These are phyloP conservation scores for Rhodophaea formosa DNA, from an alignment of 2,888 invertebrate species.

Conservation along the genomic window DNA sequence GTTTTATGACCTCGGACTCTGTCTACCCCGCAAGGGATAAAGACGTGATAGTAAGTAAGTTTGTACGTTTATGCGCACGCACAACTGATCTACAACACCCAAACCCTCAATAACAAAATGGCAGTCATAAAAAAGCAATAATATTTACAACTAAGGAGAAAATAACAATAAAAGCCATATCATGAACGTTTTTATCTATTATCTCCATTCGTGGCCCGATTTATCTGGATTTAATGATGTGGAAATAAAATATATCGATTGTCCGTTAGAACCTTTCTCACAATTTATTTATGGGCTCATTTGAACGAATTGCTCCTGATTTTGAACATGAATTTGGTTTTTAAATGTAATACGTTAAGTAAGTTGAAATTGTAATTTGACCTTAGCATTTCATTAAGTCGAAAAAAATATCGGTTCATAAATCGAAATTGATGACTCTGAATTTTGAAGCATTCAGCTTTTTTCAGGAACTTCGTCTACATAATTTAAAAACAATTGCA, in stretches of 20 bases:
- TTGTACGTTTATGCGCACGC: neutral
- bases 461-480: too few species aligned
- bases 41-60: too few species aligned
- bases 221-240: slow-evolving; percentile 66
- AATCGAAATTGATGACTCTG: too few species aligned
- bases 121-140: slow-evolving; percentile 19
- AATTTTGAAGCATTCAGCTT: too few species aligned
- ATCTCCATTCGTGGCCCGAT: slow-evolving; percentile 51
- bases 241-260: slow-evolving; percentile 68
- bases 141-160: slow-evolving; percentile 21
- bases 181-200: slow-evolving; percentile 32
- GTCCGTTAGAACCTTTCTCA: slow-evolving; percentile 51
- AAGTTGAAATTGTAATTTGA: too few species aligned
- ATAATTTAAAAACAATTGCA: too few species aligned
- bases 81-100: neutral
- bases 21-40: too few species aligned
- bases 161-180: slow-evolving; percentile 27
- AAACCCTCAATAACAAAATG: slow-evolving; percentile 8
- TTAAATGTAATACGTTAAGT: too few species aligned
- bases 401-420: too few species aligned
- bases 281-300: slow-evolving; percentile 58
- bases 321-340: slow-evolving; percentile 16
- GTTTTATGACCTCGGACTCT: too few species aligned
- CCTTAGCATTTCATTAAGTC: too few species aligned
- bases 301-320: slow-evolving; percentile 45